These are phyloP conservation scores for Oligia fasciuncula DNA, from an alignment of 2,888 invertebrate genomes.

Conservation along the genomic window DNA sequence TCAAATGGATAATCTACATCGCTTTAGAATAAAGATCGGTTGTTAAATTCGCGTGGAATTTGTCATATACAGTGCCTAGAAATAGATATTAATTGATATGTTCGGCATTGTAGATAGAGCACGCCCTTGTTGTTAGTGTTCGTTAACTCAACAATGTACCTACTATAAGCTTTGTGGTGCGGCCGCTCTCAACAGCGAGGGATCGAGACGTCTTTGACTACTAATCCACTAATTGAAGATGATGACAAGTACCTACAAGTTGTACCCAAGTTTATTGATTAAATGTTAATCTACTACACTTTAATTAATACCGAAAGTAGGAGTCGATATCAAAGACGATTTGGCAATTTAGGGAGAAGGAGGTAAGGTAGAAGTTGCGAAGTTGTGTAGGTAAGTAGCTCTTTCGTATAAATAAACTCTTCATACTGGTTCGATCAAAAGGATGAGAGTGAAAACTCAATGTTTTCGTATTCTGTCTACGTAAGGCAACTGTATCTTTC, in stretches of 20 bases:
- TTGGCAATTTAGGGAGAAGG: not conserved
- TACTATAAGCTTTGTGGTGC: constrained; percentile 58
- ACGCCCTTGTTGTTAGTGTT: constrained; percentile 72
- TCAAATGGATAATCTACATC: constrained; percentile 51
- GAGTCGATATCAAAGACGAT: constrained; percentile 24
- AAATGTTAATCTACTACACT: constrained; percentile 53
- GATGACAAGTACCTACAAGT: constrained; percentile 57
- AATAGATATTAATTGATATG: constrained; percentile 64
- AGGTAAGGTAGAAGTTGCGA: constrained; percentile 4
- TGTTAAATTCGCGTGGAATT: constrained; percentile 58
- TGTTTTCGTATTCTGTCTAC: constrained; percentile 30
- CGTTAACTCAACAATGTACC: constrained; percentile 63
- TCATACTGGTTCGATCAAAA: constrained; percentile 20
- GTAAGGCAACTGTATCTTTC: constrained; percentile 16
- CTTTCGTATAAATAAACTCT: constrained; percentile 28
- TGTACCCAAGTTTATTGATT: constrained; percentile 54
- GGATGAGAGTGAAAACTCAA: constrained; percentile 18
- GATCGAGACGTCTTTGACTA: constrained; percentile 53
- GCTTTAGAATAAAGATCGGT: constrained; percentile 48
- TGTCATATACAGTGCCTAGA: constrained; percentile 61
- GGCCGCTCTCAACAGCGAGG: constrained; percentile 47
- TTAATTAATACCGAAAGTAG: constrained; percentile 49
- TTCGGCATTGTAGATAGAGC: constrained; percentile 73
- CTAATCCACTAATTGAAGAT: constrained; percentile 66
- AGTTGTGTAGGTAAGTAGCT: constrained; percentile 13